These are phyloP conservation scores for Incurvaria masculella DNA, from an alignment of 2,888 invertebrate species.

Conservation along the genomic window DNA sequence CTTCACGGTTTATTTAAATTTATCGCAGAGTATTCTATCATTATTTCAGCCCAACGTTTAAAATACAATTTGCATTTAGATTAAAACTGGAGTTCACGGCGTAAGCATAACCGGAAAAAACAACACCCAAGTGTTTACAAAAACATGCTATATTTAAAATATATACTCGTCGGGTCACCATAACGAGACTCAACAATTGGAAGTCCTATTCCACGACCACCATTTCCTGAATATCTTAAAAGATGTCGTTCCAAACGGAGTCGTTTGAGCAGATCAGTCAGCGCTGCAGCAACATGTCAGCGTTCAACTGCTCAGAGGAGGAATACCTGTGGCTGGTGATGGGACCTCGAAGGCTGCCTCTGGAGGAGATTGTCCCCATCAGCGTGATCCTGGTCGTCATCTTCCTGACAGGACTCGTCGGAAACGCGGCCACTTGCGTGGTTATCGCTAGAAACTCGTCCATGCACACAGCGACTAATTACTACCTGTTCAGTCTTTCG, in stretches of 20 bases:
- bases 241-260: conserved; percentile 18
- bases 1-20: too few species aligned
- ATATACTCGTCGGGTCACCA: too few species aligned
- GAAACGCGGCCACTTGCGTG: conserved; percentile 80
- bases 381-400: conserved; percentile 71
- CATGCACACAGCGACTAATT: conserved; percentile 90
- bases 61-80: too few species aligned
- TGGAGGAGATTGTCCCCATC: conserved; percentile 54
- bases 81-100: too few species aligned
- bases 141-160: too few species aligned
- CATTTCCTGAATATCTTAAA: too few species aligned
- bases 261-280: conserved; percentile 25
- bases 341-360: conserved; percentile 62
- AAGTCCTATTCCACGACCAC: too few species aligned
- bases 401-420: conserved; percentile 79
- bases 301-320: conserved; percentile 58
- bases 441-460: conserved; percentile 77
- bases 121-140: too few species aligned
- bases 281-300: conserved; percentile 41
- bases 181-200: too few species aligned
- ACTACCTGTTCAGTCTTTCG: conserved; percentile 86
- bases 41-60: too few species aligned
- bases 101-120: too few species aligned
- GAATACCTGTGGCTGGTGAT: conserved; percentile 56
- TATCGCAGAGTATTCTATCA: too few species aligned